Base-by-base conservation (phyloP, 2,888 invertebrate species). In the Drosophila suboccidentalis region DNA sequence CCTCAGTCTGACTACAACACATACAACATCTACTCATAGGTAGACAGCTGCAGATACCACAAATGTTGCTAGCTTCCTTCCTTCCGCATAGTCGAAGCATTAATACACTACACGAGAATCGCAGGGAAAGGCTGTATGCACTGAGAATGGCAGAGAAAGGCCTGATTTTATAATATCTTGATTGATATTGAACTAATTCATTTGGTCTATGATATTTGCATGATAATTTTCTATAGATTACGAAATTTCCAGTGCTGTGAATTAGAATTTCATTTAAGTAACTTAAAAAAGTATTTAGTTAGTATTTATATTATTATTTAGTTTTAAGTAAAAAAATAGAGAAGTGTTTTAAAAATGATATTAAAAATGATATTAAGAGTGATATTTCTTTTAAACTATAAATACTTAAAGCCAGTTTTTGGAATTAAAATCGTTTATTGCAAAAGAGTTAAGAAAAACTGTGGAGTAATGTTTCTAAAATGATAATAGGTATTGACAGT, bases 41-140 rank as follows among this genome's bases (percentile, higher is more conserved):
- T 59, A 62, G 58, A 55, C 80, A 74, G 66, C 65, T 61, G 66
- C 63, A 74, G 71, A 60, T 60, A 64, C 34, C 41, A 38, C 9
- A 53, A 60, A 26, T 44, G 19, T 19, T 13, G 13, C 11, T 36
- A 32, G 13, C 15, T 36, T 29, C 17, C 15, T 15, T 22, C 17
- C 13, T 15, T 22, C 1, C 36, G 34, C 19, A 15, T 17, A 59
- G 51, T 43, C 64, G 80, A 58, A 59, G 22, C 29, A 9, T 22
- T 2, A 8, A 70, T 76, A 55, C 76, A 6, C 75, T 76, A 34
- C 38, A 22, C 44, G 41, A 41, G 66, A 55, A 62, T 8, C 15
- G 51, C 43, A 15, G 3, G 46, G 43, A 46, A 15, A 15, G n/a
- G 15, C 8, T 9, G 3, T 15, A 22, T 4, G 1, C 2, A 9